Conservation (phyloP, 2,797 vertebrate genomes). For the Lepilemur septentrionalis region DNA sequence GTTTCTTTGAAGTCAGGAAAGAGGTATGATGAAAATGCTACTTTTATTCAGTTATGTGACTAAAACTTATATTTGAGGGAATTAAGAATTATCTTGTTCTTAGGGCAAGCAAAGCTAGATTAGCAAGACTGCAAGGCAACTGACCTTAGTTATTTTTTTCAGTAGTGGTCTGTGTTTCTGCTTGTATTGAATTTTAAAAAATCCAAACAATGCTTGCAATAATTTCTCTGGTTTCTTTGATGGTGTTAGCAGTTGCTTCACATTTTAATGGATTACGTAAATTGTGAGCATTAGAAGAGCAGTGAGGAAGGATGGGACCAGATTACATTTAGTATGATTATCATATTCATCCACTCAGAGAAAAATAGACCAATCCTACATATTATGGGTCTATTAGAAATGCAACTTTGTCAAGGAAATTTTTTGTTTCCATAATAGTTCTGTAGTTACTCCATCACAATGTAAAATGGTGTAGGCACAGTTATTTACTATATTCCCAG, state of each 20-base stretch:
- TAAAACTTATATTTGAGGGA: neutral
- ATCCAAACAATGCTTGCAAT: neutral
- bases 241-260: neutral
- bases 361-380: slow-evolving; percentile 26
- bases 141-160: neutral
- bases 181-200: neutral
- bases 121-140: neutral
- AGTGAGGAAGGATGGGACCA: neutral
- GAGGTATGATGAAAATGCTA: neutral
- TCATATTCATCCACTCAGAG: neutral
- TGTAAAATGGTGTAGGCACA: slow-evolving; percentile 42
- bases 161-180: neutral
- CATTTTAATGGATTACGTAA: slow-evolving; percentile 17
- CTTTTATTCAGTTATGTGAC: slow-evolving; percentile 27
- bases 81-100: neutral
- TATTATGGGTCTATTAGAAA: slow-evolving; percentile 31
- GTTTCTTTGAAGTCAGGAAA: slow-evolving; percentile 27
- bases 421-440: slow-evolving; percentile 52
- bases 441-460: slow-evolving; percentile 20
- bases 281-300: neutral
- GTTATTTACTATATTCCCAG: slow-evolving; percentile 42
- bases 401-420: slow-evolving; percentile 38
- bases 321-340: slow-evolving; percentile 3
- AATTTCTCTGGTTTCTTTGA: neutral
- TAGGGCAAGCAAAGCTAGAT: neutral